These are phyloP conservation scores for Dryobota labecula DNA, from an alignment of 2,888 invertebrate genomes.

Conservation along the genomic window DNA sequence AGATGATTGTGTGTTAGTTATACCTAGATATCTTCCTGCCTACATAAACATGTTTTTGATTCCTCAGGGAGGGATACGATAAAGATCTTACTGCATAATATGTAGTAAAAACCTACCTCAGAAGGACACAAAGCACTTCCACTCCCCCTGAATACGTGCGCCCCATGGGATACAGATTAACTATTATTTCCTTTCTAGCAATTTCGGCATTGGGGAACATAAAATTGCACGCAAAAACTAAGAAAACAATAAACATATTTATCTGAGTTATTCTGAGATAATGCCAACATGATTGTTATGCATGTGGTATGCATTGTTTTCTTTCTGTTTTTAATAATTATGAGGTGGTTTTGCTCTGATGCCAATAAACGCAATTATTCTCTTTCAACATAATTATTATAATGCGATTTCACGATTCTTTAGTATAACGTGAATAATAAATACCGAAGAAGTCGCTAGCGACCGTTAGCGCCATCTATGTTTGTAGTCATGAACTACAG, in stretches of 20 bases:
- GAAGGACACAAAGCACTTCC: constrained; percentile 52
- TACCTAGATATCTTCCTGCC: background rate
- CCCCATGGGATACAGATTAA: constrained; percentile 47
- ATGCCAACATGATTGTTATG: too few relatives aligned
- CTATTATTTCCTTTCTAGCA: constrained; percentile 40
- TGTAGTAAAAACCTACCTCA: constrained; percentile 22
- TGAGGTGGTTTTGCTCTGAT: too few relatives aligned
- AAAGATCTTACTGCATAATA: constrained; percentile 44
- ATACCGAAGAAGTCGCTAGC: background rate
- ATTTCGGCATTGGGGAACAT: constrained; percentile 25
- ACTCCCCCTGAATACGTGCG: constrained; percentile 29
- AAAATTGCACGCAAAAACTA: constrained; percentile 13
- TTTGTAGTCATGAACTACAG: background rate
- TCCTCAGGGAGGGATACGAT: constrained; percentile 28
- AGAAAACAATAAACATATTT: background rate
- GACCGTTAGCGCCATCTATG: constrained; percentile 35
- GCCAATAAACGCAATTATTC: too few relatives aligned
- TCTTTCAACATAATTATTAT: too few relatives aligned
- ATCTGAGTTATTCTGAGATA: background rate
- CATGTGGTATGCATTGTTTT: too few relatives aligned
- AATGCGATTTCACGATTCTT: background rate
- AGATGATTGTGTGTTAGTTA: background rate
- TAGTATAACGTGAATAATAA: background rate
- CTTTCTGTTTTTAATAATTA: too few relatives aligned
- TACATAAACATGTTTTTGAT: background rate